These are phyloP conservation scores for Eulemur albifrons DNA, from an alignment of 2,797 vertebrate species.

Conservation along the genomic window DNA sequence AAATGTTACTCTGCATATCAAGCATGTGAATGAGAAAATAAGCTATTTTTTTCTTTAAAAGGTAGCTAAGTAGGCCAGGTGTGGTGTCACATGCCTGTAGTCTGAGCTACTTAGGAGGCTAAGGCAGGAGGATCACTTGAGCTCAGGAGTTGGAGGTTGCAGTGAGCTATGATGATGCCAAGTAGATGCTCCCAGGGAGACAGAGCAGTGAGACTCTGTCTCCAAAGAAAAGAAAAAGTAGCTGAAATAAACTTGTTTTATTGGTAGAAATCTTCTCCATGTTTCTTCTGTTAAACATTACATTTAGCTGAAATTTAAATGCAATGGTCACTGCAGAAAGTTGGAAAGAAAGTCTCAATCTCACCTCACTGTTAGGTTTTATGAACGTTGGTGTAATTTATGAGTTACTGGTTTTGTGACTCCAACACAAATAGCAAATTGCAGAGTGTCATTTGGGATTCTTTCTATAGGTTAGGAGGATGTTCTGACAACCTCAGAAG, in stretches of 20 bases:
- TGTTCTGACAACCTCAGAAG: background rate
- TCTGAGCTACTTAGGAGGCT: too few relatives aligned
- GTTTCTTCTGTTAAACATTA: background rate
- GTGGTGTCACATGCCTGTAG: too few relatives aligned
- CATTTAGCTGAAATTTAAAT: conserved; percentile 48
- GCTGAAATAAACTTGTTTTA: conserved; percentile 41
- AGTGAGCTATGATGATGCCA: too few relatives aligned
- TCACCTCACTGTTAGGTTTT: background rate
- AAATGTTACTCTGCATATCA: background rate
- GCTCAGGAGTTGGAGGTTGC: too few relatives aligned
- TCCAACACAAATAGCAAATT: background rate
- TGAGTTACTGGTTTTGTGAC: background rate
- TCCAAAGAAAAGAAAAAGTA: background rate
- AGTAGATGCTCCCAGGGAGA: too few relatives aligned
- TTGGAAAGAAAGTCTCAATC: background rate
- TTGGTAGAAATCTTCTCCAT: background rate
- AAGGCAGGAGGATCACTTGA: too few relatives aligned
- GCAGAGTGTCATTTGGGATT: background rate
- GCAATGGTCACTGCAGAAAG: background rate
- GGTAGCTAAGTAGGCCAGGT: background rate
- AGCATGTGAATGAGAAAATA: background rate
- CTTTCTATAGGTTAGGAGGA: background rate
- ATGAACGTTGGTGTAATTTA: background rate
- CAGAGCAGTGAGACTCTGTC: too few relatives aligned
- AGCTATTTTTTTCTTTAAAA: background rate